Evolutionary conservation across 2,888 invertebrate species (phyloP).

Genomic region (Eupithecia tripunctaria): DNA sequence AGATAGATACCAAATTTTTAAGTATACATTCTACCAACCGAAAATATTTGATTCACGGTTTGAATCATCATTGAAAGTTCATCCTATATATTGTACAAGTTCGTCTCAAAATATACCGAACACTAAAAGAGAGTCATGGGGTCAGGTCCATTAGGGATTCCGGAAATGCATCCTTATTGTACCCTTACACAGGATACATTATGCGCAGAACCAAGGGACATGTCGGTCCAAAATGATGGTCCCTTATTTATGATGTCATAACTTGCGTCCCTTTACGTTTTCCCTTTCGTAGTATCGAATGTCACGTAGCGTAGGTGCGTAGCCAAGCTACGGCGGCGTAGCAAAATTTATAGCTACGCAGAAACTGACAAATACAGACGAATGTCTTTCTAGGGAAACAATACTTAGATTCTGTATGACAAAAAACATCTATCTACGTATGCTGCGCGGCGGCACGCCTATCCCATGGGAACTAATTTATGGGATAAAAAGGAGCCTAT

Average conservation of each 20-base stretch:
- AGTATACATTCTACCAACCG: too few relatives aligned
- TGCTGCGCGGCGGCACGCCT: too few relatives aligned
- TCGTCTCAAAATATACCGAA: background rate
- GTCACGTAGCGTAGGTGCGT: background rate
- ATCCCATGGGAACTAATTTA: too few relatives aligned
- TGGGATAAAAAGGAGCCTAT: too few relatives aligned
- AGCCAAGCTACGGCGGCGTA: background rate
- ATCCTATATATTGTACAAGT: background rate
- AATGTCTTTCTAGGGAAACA: too few relatives aligned
- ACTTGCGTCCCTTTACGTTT: background rate
- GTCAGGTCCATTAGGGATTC: background rate
- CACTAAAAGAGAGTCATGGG: background rate
- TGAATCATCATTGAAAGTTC: background rate
- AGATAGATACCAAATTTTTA: too few relatives aligned
- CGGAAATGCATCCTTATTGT: background rate
- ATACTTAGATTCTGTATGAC: too few relatives aligned
- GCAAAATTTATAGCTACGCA: background rate
- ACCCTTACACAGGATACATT: background rate
- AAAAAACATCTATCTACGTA: too few relatives aligned
- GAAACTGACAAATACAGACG: too few relatives aligned
- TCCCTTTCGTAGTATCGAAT: background rate
- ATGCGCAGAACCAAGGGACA: background rate
- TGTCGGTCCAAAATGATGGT: background rate
- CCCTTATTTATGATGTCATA: constrained; percentile 1
- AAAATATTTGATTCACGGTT: too few relatives aligned